A percentile compares a stretch with the other conserved stretches of the same genome.
phyloP scores from a whole-genome alignment of 92 coral and sea anemone genomes.

The Scolanthus callimorphus region DNA sequence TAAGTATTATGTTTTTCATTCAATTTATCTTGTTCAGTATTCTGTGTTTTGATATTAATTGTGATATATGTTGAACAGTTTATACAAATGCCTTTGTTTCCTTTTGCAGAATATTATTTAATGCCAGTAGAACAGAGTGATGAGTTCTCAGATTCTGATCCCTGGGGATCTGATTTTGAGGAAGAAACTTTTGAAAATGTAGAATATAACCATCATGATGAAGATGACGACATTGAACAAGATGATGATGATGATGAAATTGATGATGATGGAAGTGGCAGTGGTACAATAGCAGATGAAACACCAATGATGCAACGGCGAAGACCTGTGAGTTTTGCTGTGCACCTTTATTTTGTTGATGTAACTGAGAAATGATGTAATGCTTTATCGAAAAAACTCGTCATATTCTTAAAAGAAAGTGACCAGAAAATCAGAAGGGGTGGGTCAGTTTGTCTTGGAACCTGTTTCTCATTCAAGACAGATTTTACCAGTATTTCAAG shows the following conservation, averaged over 20 bases:
- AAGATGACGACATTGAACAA: slow-evolving; percentile 19
- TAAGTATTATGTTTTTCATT: background rate
- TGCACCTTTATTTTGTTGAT: too few species aligned
- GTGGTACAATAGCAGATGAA: background rate
- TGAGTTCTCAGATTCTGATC: slow-evolving; percentile 75
- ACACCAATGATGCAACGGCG: slow-evolving; percentile 16
- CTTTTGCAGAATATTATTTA: slow-evolving; percentile 58
- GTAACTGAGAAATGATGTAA: too few species aligned
- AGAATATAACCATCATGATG: slow-evolving; percentile 23
- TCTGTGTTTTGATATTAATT: too few species aligned
- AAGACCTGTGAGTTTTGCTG: slow-evolving; percentile 7
- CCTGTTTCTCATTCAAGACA: too few species aligned
- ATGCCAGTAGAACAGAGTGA: slow-evolving; percentile 85
- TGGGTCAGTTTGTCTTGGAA: too few species aligned
- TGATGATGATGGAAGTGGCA: background rate
- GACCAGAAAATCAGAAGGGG: too few species aligned
- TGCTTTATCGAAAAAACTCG: too few species aligned
- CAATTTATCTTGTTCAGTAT: too few species aligned
- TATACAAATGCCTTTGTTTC: too few species aligned
- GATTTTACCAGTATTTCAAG: too few species aligned
- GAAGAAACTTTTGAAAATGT: slow-evolving; percentile 41
- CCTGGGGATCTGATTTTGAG: slow-evolving; percentile 97
- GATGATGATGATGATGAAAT: slow-evolving; percentile 27
- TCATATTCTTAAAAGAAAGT: too few species aligned
- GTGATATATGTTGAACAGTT: too few species aligned